Conservation (phyloP, 2,113 vertebrate genomes). For the Todiramphus saurophagus region DNA sequence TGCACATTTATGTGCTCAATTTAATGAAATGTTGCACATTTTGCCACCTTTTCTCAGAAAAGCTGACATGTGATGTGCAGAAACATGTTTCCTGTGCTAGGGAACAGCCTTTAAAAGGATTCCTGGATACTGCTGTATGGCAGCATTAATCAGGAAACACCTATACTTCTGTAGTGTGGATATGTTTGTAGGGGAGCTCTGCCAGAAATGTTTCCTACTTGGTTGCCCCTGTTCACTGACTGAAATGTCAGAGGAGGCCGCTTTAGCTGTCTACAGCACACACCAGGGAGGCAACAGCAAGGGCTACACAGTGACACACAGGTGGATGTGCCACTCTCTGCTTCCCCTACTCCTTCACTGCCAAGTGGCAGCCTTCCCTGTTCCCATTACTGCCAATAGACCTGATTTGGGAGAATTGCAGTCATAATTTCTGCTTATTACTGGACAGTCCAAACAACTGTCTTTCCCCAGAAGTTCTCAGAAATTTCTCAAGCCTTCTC, state of each 20-base stretch:
- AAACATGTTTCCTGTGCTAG: background rate
- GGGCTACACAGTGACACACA: background rate
- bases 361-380: background rate
- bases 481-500: background rate
- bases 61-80: background rate
- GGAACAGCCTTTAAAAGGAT: background rate
- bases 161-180: background rate
- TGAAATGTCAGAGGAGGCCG: background rate
- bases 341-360: background rate
- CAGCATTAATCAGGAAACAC: background rate
- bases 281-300: rapidly evolving
- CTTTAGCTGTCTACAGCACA: background rate
- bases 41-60: background rate
- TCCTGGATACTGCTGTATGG: background rate
- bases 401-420: background rate
- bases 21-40: background rate
- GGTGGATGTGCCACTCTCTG: background rate
- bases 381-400: background rate
- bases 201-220: background rate
- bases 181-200: background rate
- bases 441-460: background rate
- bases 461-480: background rate
- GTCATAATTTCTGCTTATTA: background rate
- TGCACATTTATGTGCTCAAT: background rate
- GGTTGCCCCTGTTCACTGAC: background rate